phyloP scores from a whole-genome alignment of 2,113 vertebrate genomes.

The Pimephales promelas region DNA sequence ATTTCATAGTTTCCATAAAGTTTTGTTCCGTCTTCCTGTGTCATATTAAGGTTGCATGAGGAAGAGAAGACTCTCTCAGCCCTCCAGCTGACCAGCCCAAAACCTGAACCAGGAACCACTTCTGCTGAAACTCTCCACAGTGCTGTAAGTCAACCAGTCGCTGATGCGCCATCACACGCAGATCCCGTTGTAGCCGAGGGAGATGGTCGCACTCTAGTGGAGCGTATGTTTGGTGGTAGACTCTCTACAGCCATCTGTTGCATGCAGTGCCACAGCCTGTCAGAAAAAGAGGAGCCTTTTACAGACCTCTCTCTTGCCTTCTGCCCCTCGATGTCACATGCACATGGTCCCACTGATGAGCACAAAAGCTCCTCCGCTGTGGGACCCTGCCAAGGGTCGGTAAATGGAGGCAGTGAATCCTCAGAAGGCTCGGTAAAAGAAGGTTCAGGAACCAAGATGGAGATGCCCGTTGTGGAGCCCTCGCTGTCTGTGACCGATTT shows the following conservation, averaged over 20 bases:
- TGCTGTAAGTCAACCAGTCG: constrained; percentile 61
- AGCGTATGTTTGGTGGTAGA: constrained; percentile 93
- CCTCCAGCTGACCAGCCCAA: constrained; percentile 63
- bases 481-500: constrained; percentile 89
- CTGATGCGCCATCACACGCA: constrained; percentile 56
- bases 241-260: constrained; percentile 90
- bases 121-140: constrained; percentile 59
- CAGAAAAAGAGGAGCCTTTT: constrained; percentile 94
- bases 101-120: constrained; percentile 54
- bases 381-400: constrained; percentile 70
- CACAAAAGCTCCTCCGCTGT: constrained; percentile 56
- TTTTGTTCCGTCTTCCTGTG: constrained; percentile 25
- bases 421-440: constrained; percentile 47
- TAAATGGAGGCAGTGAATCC: constrained; percentile 75
- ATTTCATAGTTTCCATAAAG: background rate
- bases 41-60: constrained; percentile 85
- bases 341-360: constrained; percentile 60
- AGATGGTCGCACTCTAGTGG: constrained; percentile 83
- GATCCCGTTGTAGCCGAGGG: constrained; percentile 33
- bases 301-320: constrained; percentile 96
- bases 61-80: constrained; percentile 89
- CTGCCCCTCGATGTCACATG: constrained; percentile 77
- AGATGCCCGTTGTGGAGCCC: constrained; percentile 68
- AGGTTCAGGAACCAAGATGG: constrained; percentile 59
- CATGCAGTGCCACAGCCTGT: constrained; percentile 88